Conservation (phyloP, 2,888 invertebrate genomes). For the Lumbricus terrestris region DNA sequence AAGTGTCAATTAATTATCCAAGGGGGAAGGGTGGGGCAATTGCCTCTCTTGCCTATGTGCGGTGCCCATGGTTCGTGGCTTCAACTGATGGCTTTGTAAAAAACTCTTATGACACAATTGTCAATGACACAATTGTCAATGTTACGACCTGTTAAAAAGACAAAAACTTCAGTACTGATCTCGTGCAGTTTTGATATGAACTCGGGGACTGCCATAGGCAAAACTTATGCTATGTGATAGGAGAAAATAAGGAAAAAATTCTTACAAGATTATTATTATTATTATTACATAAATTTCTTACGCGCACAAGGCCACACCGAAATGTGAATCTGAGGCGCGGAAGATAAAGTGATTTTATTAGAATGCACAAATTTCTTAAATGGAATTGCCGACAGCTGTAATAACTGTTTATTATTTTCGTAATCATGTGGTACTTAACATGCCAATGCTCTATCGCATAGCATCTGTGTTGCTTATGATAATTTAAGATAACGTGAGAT, state of each 20-base stretch:
- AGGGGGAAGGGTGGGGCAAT: too few relatives aligned
- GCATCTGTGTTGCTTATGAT: background rate
- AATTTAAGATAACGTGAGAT: background rate
- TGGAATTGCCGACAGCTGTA: background rate
- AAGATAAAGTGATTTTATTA: background rate
- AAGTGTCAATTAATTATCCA: too few relatives aligned
- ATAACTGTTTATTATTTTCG: background rate
- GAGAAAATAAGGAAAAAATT: background rate
- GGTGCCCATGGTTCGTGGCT: too few relatives aligned
- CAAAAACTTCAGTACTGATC: background rate
- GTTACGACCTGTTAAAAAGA: background rate
- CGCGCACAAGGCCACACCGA: too few relatives aligned
- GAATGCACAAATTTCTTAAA: background rate
- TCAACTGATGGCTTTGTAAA: background rate
- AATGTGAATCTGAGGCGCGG: too few relatives aligned
- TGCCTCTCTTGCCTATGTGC: too few relatives aligned
- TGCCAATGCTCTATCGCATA: background rate
- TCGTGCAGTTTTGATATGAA: background rate
- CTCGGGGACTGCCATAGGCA: background rate
- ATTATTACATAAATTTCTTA: too few relatives aligned
- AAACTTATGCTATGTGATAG: too few relatives aligned
- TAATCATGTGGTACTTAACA: background rate
- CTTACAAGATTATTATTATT: too few relatives aligned
- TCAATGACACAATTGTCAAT: background rate
- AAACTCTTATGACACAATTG: background rate